Evolutionary conservation across 2,888 invertebrate species (phyloP).

Genomic region (Caenorhabditis panamensis): DNA sequence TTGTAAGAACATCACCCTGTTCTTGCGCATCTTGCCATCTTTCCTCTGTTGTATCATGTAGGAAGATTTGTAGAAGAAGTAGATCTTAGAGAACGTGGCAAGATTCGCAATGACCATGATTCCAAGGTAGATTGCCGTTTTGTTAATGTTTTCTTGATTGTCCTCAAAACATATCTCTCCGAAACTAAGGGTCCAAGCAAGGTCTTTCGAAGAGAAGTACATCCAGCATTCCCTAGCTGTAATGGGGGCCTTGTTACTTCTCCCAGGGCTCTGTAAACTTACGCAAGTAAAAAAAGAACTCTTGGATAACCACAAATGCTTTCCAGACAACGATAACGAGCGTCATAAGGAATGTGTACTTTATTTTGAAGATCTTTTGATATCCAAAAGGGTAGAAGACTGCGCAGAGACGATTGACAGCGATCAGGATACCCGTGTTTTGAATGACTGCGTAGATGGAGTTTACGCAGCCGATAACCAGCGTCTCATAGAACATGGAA

Average conservation of each 20-base stretch:
- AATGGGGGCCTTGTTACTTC: background rate
- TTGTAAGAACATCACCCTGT: constrained; percentile 33
- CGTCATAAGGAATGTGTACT: constrained; percentile 10
- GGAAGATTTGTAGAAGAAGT: constrained; percentile 31
- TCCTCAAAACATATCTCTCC: constrained; percentile 5
- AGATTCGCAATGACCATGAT: background rate
- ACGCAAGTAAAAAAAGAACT: constrained; percentile 18
- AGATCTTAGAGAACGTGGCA: constrained; percentile 31
- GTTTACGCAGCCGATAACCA: constrained; percentile 13
- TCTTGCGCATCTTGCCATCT: constrained; percentile 11
- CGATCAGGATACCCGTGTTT: constrained; percentile 29
- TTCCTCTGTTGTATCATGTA: background rate
- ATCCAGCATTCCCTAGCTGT: constrained; percentile 31
- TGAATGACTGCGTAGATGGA: constrained; percentile 24
- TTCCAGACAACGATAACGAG: constrained; percentile 1
- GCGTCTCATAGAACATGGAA: constrained; percentile 17
- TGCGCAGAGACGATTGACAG: constrained; percentile 39
- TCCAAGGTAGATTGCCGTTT: background rate
- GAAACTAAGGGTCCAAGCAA: constrained; percentile 19
- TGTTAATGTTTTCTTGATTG: background rate
- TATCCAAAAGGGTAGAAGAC: constrained; percentile 29
- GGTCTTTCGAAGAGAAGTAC: background rate
- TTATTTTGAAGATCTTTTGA: constrained; percentile 21
- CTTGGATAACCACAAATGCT: background rate
- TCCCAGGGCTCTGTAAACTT: background rate